phyloP scores from a whole-genome alignment of 1,140 invertebrate genomes.

The Cotesia glomerata region DNA sequence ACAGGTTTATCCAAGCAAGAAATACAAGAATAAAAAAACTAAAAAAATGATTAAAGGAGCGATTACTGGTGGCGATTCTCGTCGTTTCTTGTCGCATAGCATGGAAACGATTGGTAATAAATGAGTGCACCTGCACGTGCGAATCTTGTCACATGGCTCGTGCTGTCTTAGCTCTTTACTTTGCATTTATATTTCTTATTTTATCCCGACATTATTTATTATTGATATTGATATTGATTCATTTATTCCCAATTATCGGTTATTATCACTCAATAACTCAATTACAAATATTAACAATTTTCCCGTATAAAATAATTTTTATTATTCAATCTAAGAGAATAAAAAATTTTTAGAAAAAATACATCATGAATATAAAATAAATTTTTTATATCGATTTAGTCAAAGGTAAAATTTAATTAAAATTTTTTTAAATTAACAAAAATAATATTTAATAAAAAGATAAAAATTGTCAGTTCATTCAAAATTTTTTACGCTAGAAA shows the following conservation, averaged over 20 bases:
- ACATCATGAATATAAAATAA: no score
- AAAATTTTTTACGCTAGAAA: no score
- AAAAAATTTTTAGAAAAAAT: no score
- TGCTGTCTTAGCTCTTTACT: neutral
- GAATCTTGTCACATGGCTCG: conserved; percentile 3
- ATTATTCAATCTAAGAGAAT: no score
- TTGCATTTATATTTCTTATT: neutral
- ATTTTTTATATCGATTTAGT: no score
- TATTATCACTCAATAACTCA: conserved; percentile 7
- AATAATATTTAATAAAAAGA: no score
- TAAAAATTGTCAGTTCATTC: no score
- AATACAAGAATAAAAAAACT: neutral
- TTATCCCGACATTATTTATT: neutral
- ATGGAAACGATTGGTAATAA: conserved; percentile 5
- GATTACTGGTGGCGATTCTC: neutral
- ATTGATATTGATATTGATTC: conserved; percentile 10
- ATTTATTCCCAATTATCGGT: conserved; percentile 12
- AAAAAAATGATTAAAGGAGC: neutral
- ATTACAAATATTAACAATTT: conserved; percentile 4
- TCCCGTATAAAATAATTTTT: no score
- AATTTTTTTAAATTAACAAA: no score
- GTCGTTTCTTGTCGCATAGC: neutral
- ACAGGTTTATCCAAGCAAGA: neutral
- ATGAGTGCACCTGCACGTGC: conserved; percentile 8
- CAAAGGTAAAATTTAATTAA: no score